Evolutionary conservation across 2,113 vertebrate genomes (phyloP).

Genomic region (Nettapus auritus): DNA sequence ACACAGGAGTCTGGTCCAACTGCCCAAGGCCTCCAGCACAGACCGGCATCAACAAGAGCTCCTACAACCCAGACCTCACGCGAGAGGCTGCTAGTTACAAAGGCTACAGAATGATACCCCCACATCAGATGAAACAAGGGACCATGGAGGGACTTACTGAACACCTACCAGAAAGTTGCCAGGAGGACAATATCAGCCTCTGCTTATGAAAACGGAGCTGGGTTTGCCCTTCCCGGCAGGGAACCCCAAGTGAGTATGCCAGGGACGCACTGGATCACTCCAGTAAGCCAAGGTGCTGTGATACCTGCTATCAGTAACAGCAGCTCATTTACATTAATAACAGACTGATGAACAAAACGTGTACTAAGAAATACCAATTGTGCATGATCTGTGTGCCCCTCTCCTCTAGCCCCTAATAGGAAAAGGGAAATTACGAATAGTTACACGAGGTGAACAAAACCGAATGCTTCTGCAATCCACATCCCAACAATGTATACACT

Average conservation of each 20-base stretch:
- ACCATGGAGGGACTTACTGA: neutral
- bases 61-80: neutral
- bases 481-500: neutral
- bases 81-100: neutral
- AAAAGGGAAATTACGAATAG: neutral
- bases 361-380: neutral
- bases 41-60: neutral
- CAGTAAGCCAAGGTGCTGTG: neutral
- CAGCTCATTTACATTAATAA: neutral
- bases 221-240: neutral
- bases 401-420: neutral
- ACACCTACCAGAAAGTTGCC: neutral
- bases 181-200: neutral
- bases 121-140: neutral
- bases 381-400: neutral
- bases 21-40: neutral
- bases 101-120: neutral
- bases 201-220: neutral
- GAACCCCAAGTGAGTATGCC: fast-evolving
- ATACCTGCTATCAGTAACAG: neutral
- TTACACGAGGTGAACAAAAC: neutral
- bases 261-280: fast-evolving
- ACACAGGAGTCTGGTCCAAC: neutral
- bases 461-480: neutral
- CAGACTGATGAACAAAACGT: neutral